phyloP scores from a whole-genome alignment of 2,113 vertebrate genomes.

The Penelope pileata region DNA sequence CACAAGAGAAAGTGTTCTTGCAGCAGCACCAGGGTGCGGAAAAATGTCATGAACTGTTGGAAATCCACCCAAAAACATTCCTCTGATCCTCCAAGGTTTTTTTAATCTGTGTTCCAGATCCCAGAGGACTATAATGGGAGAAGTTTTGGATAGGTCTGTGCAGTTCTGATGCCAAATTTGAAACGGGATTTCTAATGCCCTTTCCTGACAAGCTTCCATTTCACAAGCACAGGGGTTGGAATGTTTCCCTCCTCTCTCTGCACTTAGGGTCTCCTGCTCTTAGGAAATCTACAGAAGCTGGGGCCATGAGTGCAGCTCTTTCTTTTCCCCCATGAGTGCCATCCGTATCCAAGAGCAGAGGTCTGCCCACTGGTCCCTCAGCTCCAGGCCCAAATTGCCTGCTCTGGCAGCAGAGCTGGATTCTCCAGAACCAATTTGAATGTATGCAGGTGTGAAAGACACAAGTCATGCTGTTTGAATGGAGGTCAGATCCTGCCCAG shows the following conservation, averaged over 20 bases:
- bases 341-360: not conserved
- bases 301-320: not conserved
- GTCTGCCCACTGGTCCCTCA: not conserved
- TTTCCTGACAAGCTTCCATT: not conserved
- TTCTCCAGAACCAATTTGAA: not conserved
- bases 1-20: slow-evolving; percentile 19
- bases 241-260: not conserved
- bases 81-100: not conserved
- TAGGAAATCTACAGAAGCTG: not conserved
- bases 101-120: slow-evolving; percentile 8
- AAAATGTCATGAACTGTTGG: not conserved
- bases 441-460: not conserved
- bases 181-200: not conserved
- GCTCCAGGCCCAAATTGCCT: not conserved
- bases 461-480: not conserved
- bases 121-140: not conserved
- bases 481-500: not conserved
- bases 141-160: not conserved
- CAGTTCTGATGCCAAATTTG: not conserved
- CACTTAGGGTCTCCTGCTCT: not conserved
- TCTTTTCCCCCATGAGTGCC: not conserved
- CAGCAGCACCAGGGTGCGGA: not conserved
- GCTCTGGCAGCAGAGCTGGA: not conserved
- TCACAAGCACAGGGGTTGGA: not conserved
- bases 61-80: slow-evolving; percentile 18